A percentile compares a stretch with the other conserved stretches of the same genome.
Conservation (phyloP, 2,113 vertebrate species). For the Pardalotus punctatus region DNA sequence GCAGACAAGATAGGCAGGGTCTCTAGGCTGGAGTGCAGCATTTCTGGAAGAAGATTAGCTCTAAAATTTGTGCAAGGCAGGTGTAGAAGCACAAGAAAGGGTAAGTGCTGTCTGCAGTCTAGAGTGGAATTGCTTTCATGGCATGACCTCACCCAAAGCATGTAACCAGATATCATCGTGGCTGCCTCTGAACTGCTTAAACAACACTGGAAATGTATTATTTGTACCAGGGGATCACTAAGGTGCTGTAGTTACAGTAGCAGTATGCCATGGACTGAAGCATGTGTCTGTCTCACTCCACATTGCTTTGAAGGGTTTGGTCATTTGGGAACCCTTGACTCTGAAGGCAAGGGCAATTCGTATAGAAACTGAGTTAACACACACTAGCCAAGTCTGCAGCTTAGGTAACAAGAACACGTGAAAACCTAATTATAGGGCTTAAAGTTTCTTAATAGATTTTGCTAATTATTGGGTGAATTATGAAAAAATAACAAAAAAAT, state of each 20-base stretch:
- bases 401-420: not conserved
- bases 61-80: not conserved
- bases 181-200: not conserved
- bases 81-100: not conserved
- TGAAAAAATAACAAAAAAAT: not conserved
- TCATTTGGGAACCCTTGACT: not conserved
- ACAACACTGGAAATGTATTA: not conserved
- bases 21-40: not conserved
- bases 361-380: not conserved
- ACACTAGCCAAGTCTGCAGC: not conserved
- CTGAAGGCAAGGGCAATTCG: not conserved
- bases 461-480: not conserved
- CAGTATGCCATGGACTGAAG: not conserved
- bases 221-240: not conserved
- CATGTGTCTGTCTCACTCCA: not conserved
- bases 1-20: not conserved
- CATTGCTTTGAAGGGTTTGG: not conserved
- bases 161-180: accelerated
- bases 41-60: not conserved
- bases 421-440: not conserved
- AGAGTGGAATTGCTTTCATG: not conserved
- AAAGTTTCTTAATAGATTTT: not conserved
- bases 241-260: not conserved
- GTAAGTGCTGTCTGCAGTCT: not conserved
- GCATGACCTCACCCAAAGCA: not conserved